These are phyloP conservation scores for Apodemia mormo DNA, from an alignment of 2,888 invertebrate species.

Conservation along the genomic window DNA sequence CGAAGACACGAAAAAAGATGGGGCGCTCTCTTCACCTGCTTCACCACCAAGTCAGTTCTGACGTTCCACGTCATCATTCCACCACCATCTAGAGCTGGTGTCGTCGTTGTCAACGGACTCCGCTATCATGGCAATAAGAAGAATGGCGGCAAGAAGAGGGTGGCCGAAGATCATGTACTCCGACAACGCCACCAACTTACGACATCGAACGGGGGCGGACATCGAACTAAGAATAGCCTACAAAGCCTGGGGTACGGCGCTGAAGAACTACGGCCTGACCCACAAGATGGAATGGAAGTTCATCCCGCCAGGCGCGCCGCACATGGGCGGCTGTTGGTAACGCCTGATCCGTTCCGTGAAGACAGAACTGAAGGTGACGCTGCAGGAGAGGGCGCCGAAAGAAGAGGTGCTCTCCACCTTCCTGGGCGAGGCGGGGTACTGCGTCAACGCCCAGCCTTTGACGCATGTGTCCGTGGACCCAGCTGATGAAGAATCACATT, in stretches of 20 bases:
- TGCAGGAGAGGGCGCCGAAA: constrained; percentile 22
- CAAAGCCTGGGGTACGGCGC: constrained; percentile 1
- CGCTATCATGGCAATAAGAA: constrained; percentile 36
- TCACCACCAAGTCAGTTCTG: constrained; percentile 28
- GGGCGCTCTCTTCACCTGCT: constrained; percentile 32
- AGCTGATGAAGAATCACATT: too few relatives aligned
- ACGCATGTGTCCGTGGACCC: too few relatives aligned
- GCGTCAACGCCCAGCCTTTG: too few relatives aligned
- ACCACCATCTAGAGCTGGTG: constrained; percentile 19
- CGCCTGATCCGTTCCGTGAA: constrained; percentile 34
- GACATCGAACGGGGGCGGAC: constrained; percentile 34
- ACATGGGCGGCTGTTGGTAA: constrained; percentile 38
- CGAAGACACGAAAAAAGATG: constrained; percentile 31
- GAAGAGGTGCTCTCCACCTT: too few relatives aligned
- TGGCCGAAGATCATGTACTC: constrained; percentile 33
- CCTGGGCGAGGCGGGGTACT: too few relatives aligned
- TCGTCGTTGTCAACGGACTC: constrained; percentile 17
- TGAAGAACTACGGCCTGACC: too few relatives aligned
- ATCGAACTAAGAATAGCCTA: constrained; percentile 24
- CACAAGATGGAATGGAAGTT: too few relatives aligned
- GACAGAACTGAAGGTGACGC: constrained; percentile 25
- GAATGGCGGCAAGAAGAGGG: constrained; percentile 37
- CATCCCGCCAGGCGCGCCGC: constrained; percentile 29
- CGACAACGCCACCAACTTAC: constrained; percentile 38
- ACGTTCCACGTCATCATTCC: too few relatives aligned